Evolutionary conservation across 2,888 invertebrate species (phyloP).

Genomic region (Drosophila pseudotalamancana): DNA sequence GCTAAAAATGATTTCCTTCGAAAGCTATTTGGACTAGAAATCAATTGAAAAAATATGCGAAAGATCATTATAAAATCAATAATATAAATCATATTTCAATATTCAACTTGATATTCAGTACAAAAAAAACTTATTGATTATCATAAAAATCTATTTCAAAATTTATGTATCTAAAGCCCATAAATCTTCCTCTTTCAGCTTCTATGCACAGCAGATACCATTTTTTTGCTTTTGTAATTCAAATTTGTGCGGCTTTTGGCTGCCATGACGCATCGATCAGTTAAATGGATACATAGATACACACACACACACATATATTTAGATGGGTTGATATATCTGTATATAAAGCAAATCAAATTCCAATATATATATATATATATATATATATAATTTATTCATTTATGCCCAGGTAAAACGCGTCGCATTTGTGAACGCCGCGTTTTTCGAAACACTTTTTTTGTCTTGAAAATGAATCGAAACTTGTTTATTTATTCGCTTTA

Average conservation of each 20-base stretch:
- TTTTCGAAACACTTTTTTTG: constrained; percentile 11
- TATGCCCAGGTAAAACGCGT: constrained; percentile 49
- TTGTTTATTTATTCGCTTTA: constrained; percentile 47
- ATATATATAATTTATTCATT: constrained; percentile 58
- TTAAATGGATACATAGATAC: constrained; percentile 55
- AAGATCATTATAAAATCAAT: constrained; percentile 5
- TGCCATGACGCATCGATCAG: constrained; percentile 63
- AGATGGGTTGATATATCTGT: not conserved
- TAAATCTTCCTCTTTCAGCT: constrained; percentile 4
- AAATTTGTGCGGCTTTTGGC: constrained; percentile 23
- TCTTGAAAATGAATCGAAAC: constrained; percentile 14
- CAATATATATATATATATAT: constrained; percentile 25
- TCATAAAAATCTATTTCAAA: not conserved
- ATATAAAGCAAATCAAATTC: constrained; percentile 48
- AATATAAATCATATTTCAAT: constrained; percentile 1
- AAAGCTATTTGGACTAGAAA: no score
- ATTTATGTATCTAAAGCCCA: not conserved
- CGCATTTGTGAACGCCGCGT: not conserved
- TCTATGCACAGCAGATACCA: not conserved
- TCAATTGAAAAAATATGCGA: no score
- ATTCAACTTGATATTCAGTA: not conserved
- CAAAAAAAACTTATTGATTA: not conserved
- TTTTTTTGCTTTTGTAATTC: constrained; percentile 3
- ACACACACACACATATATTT: constrained; percentile 30
- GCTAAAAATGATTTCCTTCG: no score